Conservation (phyloP, 1,140 invertebrate species). For the Phocides pigmalion region DNA sequence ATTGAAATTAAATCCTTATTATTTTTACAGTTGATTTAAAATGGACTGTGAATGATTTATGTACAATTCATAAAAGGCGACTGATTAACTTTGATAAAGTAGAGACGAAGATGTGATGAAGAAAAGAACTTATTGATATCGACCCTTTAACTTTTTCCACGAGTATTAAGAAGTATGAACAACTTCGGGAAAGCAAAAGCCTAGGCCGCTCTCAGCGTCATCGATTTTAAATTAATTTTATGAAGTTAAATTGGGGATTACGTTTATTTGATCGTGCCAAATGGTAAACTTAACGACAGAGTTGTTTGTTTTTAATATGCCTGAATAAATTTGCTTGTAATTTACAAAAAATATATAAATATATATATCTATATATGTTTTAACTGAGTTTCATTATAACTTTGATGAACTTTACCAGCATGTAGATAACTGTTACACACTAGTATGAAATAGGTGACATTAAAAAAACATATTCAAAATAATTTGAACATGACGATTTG, state of each 20-base stretch:
- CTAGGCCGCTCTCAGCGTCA: conserved; percentile 59
- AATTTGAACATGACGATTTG: no score
- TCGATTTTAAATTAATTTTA: conserved; percentile 79
- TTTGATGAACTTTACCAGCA: no score
- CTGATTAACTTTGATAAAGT: conserved; percentile 57
- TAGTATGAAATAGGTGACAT: no score
- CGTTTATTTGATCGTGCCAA: conserved; percentile 64
- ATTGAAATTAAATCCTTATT: no score
- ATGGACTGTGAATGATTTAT: conserved; percentile 1
- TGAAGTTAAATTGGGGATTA: conserved; percentile 81
- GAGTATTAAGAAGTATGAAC: conserved; percentile 57
- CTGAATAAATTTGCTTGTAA: conserved; percentile 30
- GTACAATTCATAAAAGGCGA: conserved; percentile 39
- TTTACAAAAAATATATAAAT: conserved; percentile 10
- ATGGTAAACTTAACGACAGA: conserved; percentile 39
- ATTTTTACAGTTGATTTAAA: background rate
- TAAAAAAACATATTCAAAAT: no score
- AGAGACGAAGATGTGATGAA: conserved; percentile 15
- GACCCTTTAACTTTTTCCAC: conserved; percentile 62
- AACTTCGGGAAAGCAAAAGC: conserved; percentile 45
- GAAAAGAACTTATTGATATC: conserved; percentile 57
- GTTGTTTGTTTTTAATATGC: conserved; percentile 34
- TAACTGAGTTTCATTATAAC: background rate
- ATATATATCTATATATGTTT: no score
- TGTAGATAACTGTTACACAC: no score